These are phyloP conservation scores for Glareola pratincola DNA, from an alignment of 2,113 vertebrate species.

Conservation along the genomic window DNA sequence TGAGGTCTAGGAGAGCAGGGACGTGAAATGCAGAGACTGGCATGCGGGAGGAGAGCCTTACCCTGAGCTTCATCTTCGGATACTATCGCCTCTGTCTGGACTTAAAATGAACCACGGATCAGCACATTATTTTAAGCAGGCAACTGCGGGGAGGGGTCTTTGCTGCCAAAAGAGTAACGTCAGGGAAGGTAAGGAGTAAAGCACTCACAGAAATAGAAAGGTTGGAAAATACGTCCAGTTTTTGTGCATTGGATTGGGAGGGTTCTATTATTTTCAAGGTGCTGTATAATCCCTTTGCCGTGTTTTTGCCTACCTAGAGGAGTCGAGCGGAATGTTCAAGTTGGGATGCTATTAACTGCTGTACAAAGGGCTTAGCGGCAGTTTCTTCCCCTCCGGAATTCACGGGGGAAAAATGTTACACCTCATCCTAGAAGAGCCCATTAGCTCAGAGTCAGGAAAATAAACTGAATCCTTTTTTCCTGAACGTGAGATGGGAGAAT, in stretches of 20 bases:
- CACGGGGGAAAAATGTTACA: rapidly evolving
- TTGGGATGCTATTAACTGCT: neutral
- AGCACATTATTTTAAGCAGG: neutral
- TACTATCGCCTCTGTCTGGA: neutral
- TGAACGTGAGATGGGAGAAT: rapidly evolving
- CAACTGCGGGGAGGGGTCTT: neutral
- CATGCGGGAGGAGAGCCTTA: neutral
- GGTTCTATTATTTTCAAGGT: neutral
- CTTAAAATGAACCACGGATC: neutral
- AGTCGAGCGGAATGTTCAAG: neutral
- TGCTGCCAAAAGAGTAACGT: neutral
- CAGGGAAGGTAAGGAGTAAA: neutral
- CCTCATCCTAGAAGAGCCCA: neutral
- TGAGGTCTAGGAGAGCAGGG: neutral
- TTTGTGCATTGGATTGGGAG: neutral
- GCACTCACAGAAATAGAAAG: neutral
- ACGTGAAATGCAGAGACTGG: neutral
- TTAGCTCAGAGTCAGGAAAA: neutral
- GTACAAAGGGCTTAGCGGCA: neutral
- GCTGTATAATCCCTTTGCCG: neutral
- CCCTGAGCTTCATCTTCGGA: neutral
- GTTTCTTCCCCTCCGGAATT: neutral
- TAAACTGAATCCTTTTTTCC: neutral
- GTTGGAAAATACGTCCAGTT: rapidly evolving
- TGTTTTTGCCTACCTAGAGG: neutral